phyloP scores from a whole-genome alignment of 2,113 vertebrate genomes.

The Brachyistius frenatus region DNA sequence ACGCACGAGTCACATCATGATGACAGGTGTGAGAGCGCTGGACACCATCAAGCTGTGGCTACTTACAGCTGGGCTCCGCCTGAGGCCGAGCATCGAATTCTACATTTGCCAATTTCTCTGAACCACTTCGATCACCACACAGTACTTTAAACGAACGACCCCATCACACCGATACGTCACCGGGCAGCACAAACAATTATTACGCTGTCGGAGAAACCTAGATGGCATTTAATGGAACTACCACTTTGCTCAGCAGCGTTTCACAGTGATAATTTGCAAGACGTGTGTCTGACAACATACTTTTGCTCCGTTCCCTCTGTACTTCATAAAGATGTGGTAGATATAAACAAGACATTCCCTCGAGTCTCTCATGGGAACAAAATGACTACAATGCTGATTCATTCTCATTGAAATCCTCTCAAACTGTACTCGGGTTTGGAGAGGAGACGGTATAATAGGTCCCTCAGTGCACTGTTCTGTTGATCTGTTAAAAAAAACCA shows the following conservation, averaged over 20 bases:
- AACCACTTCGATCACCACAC: constrained; percentile 20
- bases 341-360: constrained; percentile 38
- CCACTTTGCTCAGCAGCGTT: constrained; percentile 32
- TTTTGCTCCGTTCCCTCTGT: constrained; percentile 1
- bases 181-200: constrained; percentile 55
- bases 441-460: constrained; percentile 30
- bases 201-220: constrained; percentile 31
- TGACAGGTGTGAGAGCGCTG: constrained; percentile 12
- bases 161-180: constrained; percentile 23
- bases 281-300: constrained; percentile 10
- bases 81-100: constrained; percentile 28
- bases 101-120: constrained; percentile 35
- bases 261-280: constrained; percentile 40
- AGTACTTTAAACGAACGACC: constrained; percentile 17
- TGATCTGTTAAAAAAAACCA: constrained; percentile 38
- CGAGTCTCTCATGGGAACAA: constrained; percentile 24
- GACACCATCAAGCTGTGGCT: constrained; percentile 20
- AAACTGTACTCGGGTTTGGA: constrained; percentile 33
- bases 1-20: constrained; percentile 15
- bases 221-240: constrained; percentile 42
- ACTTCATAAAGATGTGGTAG: constrained; percentile 27
- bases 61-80: constrained; percentile 13
- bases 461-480: constrained; percentile 30
- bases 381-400: constrained; percentile 36
- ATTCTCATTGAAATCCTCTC: constrained; percentile 43